phyloP scores from a whole-genome alignment of 2,113 vertebrate species.

The Oncorhynchus gorbuscha region DNA sequence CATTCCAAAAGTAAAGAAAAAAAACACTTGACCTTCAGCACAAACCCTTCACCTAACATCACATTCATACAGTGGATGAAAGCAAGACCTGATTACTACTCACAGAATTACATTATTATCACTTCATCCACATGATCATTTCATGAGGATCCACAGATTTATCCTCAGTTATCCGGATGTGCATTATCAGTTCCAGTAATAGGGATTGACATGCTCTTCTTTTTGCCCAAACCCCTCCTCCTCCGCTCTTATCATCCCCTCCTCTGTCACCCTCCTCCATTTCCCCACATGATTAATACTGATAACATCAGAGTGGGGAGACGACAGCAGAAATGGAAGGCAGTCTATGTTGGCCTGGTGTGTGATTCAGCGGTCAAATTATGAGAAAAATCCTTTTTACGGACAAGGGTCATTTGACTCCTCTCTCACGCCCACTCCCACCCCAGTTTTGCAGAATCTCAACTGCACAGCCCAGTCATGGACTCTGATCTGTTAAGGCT shows the following conservation, averaged over 20 bases:
- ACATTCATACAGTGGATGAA: slow-evolving; percentile 5
- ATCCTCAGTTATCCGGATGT: slow-evolving; percentile 2
- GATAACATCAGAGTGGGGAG: slow-evolving; percentile 29
- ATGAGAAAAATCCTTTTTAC: slow-evolving; percentile 65
- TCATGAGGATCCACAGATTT: slow-evolving; percentile 3
- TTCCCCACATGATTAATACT: slow-evolving; percentile 17
- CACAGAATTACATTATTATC: background rate
- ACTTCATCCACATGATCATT: slow-evolving; percentile 11
- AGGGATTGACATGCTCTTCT: slow-evolving; percentile 2
- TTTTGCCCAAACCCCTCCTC: too few relatives aligned
- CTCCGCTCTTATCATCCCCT: background rate
- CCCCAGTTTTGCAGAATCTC: background rate
- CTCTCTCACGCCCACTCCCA: too few relatives aligned
- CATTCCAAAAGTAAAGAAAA: background rate
- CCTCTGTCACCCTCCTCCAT: background rate
- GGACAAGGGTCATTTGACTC: slow-evolving; percentile 50
- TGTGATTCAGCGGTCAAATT: slow-evolving; percentile 51
- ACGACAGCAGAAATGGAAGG: background rate
- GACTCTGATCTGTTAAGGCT: slow-evolving; percentile 31
- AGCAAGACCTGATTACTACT: slow-evolving; percentile 2
- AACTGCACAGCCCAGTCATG: background rate
- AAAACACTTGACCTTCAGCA: slow-evolving; percentile 2
- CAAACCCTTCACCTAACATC: slow-evolving; percentile 34
- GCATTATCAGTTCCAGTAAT: background rate
- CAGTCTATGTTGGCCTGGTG: slow-evolving; percentile 8